Base-by-base conservation (phyloP, 1,140 invertebrate genomes). In the Caenorhabditis remanei region DNA sequence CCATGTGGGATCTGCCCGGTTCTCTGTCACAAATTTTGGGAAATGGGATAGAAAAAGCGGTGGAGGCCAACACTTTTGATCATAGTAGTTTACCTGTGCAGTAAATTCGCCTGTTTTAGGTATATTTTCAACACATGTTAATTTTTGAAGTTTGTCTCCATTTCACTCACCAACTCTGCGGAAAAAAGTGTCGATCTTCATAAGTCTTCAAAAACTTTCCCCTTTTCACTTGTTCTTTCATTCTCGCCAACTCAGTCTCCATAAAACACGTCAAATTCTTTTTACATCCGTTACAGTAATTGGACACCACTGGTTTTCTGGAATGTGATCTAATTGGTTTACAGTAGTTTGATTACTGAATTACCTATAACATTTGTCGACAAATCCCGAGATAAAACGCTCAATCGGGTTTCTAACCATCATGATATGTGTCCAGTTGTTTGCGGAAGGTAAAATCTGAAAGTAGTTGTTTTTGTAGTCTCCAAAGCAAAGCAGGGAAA, bases 101-200 rank as follows among this genome's bases (percentile, higher is more conserved):
- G 32, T 32, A 32, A 32, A 32, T 32, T 32, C 2, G 32, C 32
- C 32, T 32, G 32, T 32, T 32, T 32, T 32, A 32, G 32, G 32
- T 32, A 32, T 32, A 32, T 0, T 32, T 32, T 32, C 2, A 32
- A 32, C 32, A 32, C 32, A 32, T 32, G 32, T 1, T 32, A 32
- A 32, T 32, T 32, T 32, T 2, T 32, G 32, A 32, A 32, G 2
- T 32, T 32, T 32, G 32, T 32, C 32, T 32, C 32, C 32, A 32
- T 32, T 21, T 21, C 24, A 32, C 84, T 89, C 4, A 86, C 89
- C 88, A 90, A 67, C 56, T 86, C 71, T 90, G 88, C 16, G 89
- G 88, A 32, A 90, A 88, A 63, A 89, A 89, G 63, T 90, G 89
- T 16, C 84, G 40, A 21, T 90, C 89, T 84, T 90, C 89, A 63